Evolutionary conservation across 92 coral and sea anemone species (phyloP).

Genomic region (Epizoanthus scotinus): DNA sequence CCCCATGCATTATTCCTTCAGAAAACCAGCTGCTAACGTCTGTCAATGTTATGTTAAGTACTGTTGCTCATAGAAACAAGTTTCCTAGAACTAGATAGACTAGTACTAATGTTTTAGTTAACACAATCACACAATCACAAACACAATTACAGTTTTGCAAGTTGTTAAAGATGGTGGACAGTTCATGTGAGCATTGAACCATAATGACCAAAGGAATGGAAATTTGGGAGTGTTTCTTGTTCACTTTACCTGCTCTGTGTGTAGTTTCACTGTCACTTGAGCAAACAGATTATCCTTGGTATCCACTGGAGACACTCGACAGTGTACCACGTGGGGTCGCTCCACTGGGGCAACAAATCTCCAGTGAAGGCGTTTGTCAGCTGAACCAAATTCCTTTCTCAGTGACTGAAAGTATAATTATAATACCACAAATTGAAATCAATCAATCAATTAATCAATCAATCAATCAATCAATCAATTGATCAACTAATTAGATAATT

Average conservation of each 20-base stretch:
- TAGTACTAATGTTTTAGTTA: too few relatives aligned
- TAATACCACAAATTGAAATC: not conserved
- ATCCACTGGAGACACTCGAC: constrained; percentile 79
- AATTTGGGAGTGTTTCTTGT: not conserved
- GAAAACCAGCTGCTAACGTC: too few relatives aligned
- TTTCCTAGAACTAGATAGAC: too few relatives aligned
- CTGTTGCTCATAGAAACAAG: too few relatives aligned
- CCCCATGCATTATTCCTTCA: too few relatives aligned
- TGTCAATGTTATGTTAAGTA: too few relatives aligned
- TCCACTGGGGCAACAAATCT: constrained; percentile 76
- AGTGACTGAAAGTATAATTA: constrained; percentile 68
- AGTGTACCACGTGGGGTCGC: constrained; percentile 92
- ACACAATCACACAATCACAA: too few relatives aligned
- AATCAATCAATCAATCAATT: too few relatives aligned
- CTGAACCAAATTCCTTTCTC: constrained; percentile 80
- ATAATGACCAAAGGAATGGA: not conserved
- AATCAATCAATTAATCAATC: not conserved
- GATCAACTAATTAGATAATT: too few relatives aligned
- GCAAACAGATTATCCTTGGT: constrained; percentile 88
- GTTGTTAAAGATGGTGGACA: too few relatives aligned
- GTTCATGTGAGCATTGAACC: too few relatives aligned
- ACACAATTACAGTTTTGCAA: too few relatives aligned
- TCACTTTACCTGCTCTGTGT: constrained; percentile 83
- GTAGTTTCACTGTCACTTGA: constrained; percentile 87
- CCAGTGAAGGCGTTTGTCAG: constrained; percentile 87